Conservation (phyloP, 2,113 vertebrate genomes). For the Brachionichthys hirsutus region DNA sequence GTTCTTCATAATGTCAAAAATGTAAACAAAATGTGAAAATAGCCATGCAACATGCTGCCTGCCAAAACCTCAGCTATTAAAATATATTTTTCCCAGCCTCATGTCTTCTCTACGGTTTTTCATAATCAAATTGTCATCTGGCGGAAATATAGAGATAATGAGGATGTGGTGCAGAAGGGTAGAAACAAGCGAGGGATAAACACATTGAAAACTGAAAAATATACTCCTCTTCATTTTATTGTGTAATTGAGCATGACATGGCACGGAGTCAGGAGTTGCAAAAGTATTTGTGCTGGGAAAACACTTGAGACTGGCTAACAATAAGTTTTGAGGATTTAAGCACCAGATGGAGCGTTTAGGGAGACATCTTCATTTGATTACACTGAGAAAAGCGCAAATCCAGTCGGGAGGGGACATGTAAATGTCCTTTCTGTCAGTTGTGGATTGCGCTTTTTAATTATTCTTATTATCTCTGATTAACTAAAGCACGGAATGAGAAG, state of each 20-base stretch:
- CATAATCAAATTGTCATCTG: conserved; percentile 68
- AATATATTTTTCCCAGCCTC: conserved; percentile 61
- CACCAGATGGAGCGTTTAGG: conserved; percentile 3
- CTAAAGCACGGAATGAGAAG: conserved; percentile 65
- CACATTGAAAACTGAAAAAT: conserved; percentile 38
- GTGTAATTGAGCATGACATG: conserved; percentile 20
- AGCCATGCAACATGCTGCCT: conserved; percentile 53
- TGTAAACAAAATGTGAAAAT: conserved; percentile 62
- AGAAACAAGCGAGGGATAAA: conserved; percentile 26
- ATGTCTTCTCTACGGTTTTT: conserved; percentile 54
- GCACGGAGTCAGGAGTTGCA: conserved; percentile 17
- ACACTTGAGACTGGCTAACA: conserved; percentile 1
- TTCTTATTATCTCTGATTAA: conserved; percentile 63
- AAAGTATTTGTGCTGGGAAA: too few species aligned
- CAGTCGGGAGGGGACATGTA: conserved; percentile 10
- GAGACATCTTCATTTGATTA: conserved; percentile 11
- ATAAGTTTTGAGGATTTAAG: neutral
- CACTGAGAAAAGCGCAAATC: conserved; percentile 19
- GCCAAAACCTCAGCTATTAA: conserved; percentile 67
- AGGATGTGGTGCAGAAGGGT: conserved; percentile 11
- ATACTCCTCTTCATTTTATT: conserved; percentile 30
- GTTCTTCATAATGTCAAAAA: conserved; percentile 54
- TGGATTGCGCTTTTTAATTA: conserved; percentile 45
- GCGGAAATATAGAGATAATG: conserved; percentile 40
- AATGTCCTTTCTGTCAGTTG: conserved; percentile 36